Conservation (phyloP, 2,888 invertebrate genomes). For the Conchocele bisecta region DNA sequence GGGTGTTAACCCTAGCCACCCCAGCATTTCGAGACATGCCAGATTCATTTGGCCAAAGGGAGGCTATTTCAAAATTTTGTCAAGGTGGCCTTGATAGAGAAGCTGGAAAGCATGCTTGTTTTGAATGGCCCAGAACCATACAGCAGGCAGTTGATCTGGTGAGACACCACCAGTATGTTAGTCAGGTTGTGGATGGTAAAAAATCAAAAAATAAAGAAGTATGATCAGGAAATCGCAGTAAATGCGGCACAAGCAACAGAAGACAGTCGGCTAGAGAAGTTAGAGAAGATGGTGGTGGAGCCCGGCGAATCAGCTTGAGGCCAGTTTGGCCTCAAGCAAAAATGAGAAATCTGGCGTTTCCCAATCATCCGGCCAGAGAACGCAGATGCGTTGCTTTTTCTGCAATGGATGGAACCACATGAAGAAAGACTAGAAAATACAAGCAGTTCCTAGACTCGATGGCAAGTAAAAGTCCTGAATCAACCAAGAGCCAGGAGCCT, state of each 20-base stretch:
- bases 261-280: no score
- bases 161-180: conserved; percentile 31
- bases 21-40: conserved; percentile 39
- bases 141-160: conserved; percentile 27
- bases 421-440: no score
- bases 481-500: no score
- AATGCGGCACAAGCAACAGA: background rate
- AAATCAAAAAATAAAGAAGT: background rate
- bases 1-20: conserved; percentile 34
- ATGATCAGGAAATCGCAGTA: background rate
- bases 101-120: conserved; percentile 32
- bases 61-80: conserved; percentile 36
- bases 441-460: no score
- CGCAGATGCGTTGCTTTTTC: no score
- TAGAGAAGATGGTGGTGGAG: no score
- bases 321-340: no score
- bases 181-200: conserved; percentile 33
- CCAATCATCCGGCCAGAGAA: no score
- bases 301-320: no score
- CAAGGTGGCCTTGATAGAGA: conserved; percentile 40
- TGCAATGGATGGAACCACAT: no score
- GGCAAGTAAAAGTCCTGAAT: no score
- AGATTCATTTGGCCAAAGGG: conserved; percentile 13
- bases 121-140: conserved; percentile 17
- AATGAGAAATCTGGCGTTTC: no score